Evolutionary conservation across 2,888 invertebrate genomes (phyloP).

Genomic region (Sacculina carcini): DNA sequence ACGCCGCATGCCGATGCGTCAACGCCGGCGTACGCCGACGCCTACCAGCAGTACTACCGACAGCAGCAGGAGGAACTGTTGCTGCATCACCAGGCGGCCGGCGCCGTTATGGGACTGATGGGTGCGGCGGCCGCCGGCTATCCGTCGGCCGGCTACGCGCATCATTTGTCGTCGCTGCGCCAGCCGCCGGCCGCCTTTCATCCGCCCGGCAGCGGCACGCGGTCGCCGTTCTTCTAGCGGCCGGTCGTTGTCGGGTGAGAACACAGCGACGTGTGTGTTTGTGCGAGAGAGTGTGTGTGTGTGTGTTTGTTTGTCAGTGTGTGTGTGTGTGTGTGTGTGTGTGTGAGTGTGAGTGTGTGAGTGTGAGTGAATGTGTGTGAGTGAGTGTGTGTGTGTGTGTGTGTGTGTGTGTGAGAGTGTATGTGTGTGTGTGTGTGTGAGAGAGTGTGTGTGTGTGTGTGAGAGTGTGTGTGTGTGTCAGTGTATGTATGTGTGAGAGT

Average conservation of each 20-base stretch:
- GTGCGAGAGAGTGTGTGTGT: not conserved
- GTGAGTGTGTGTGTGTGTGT: no score
- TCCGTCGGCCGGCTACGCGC: slow-evolving; percentile 1
- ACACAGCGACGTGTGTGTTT: not conserved
- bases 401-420: no score
- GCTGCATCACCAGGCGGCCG: not conserved
- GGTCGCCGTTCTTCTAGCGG: not conserved
- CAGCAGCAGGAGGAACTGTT: not conserved
- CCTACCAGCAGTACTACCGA: not conserved
- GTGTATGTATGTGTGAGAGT: no score
- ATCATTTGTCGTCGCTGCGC: not conserved
- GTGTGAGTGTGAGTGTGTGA: no score
- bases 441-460: no score
- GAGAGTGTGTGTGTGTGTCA: no score
- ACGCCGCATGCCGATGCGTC: no score
- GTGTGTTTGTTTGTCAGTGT: not conserved
- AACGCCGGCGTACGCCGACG: not conserved
- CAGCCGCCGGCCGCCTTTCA: not conserved
- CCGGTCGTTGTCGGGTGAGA: not conserved
- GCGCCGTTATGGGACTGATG: not conserved
- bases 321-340: not conserved
- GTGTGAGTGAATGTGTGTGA: no score
- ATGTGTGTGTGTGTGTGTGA: no score
- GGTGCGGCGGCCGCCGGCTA: not conserved
- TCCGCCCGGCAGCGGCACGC: not conserved